A percentile compares a stretch with the other conserved stretches of the same genome.
These are phyloP conservation scores for Crocuta crocuta DNA, from an alignment of 2,113 vertebrate species.

Conservation along the genomic window DNA sequence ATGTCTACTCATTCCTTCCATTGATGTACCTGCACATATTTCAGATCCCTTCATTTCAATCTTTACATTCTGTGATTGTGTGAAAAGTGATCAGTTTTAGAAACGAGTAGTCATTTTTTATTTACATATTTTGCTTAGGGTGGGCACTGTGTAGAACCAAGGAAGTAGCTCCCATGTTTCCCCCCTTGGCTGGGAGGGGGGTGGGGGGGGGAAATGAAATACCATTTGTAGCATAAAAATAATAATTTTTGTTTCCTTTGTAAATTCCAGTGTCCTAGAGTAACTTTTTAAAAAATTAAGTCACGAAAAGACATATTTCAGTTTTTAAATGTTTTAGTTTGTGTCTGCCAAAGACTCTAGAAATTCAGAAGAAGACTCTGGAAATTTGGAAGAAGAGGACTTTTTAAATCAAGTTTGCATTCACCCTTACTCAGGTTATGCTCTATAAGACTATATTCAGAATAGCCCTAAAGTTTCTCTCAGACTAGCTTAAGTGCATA, in stretches of 20 bases:
- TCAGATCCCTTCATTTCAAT: neutral
- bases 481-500: neutral
- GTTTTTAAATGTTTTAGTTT: conserved; percentile 50
- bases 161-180: neutral
- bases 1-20: neutral
- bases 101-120: neutral
- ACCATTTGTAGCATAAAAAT: neutral
- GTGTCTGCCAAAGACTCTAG: neutral
- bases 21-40: neutral
- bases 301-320: neutral
- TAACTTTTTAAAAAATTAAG: conserved; percentile 6
- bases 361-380: neutral
- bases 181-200: neutral
- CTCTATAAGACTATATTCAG: neutral
- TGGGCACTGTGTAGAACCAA: neutral
- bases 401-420: conserved; percentile 16
- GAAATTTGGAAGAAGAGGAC: neutral
- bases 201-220: neutral
- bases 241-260: conserved; percentile 2
- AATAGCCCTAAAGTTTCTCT: conserved; percentile 19
- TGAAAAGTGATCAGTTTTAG: conserved; percentile 16
- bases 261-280: neutral
- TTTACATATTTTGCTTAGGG: neutral
- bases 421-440: neutral
- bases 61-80: neutral